Evolutionary conservation across 1,140 invertebrate species (phyloP).

Genomic region (Archivesica marissinica): DNA sequence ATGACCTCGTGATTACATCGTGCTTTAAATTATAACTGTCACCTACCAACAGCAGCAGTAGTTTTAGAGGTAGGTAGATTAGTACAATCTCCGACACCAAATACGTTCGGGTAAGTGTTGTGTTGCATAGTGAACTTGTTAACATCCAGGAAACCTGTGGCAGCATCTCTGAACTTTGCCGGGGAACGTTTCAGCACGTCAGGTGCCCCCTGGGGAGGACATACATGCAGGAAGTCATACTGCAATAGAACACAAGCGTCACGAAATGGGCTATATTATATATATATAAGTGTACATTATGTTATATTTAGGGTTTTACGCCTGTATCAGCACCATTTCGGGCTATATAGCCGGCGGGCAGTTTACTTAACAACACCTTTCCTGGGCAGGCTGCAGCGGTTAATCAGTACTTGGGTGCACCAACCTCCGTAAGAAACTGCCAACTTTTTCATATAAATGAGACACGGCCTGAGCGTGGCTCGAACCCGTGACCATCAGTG

Average conservation of each 20-base stretch:
- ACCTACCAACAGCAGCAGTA: conserved; percentile 94
- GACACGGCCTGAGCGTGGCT: too few relatives aligned
- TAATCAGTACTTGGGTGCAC: too few relatives aligned
- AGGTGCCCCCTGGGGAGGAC: conserved; percentile 94
- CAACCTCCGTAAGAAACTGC: too few relatives aligned
- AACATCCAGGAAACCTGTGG: conserved; percentile 90
- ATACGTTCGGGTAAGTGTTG: conserved; percentile 92
- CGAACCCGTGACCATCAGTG: too few relatives aligned
- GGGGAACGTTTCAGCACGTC: conserved; percentile 86
- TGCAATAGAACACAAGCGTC: conserved; percentile 82
- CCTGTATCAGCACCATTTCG: too few relatives aligned
- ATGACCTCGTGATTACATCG: background rate
- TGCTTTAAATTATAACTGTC: background rate
- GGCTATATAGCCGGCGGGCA: too few relatives aligned
- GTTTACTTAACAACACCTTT: too few relatives aligned
- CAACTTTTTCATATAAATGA: too few relatives aligned
- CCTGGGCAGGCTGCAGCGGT: too few relatives aligned
- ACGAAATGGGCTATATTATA: too few relatives aligned
- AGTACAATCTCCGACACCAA: conserved; percentile 96
- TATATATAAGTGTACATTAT: too few relatives aligned
- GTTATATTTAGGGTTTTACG: too few relatives aligned
- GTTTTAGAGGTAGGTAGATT: conserved; percentile 97
- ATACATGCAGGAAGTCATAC: conserved; percentile 95
- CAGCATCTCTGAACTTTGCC: conserved; percentile 82
- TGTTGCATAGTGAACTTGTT: conserved; percentile 93